Percentiles rank a stretch among this genome's conserved stretches.
phyloP scores from a whole-genome alignment of 2,797 vertebrate genomes.

The Propithecus deckenii region DNA sequence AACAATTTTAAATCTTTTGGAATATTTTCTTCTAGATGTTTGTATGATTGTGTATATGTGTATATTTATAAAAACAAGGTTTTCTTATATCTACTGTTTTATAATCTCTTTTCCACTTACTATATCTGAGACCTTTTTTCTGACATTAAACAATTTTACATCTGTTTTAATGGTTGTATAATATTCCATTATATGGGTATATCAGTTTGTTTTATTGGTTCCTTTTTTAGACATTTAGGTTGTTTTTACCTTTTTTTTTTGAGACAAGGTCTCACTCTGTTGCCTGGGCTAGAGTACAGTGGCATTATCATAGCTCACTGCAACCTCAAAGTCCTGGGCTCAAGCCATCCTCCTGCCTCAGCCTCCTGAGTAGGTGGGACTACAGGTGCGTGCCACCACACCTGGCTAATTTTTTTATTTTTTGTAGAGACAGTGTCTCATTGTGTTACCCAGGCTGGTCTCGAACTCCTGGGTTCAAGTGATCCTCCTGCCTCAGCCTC shows the following conservation, averaged over 20 bases:
- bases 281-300: neutral
- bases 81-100: neutral
- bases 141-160: neutral
- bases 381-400: neutral
- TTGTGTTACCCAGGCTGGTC: neutral
- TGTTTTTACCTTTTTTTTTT: neutral
- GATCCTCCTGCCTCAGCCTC: neutral
- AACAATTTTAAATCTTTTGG: constrained; percentile 26
- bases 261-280: neutral
- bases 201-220: neutral
- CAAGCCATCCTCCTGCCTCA: neutral
- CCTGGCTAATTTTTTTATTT: neutral
- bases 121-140: neutral
- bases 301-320: neutral
- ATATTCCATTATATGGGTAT: neutral
- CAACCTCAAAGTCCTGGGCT: neutral
- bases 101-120: neutral
- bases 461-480: neutral
- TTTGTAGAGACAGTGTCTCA: neutral
- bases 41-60: neutral
- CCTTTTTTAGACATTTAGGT: neutral
- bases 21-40: constrained; percentile 30
- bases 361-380: neutral
- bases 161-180: constrained; percentile 25
- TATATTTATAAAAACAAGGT: neutral